Conservation (phyloP, 2,797 vertebrate species). For the Pseudochirops cupreus region DNA sequence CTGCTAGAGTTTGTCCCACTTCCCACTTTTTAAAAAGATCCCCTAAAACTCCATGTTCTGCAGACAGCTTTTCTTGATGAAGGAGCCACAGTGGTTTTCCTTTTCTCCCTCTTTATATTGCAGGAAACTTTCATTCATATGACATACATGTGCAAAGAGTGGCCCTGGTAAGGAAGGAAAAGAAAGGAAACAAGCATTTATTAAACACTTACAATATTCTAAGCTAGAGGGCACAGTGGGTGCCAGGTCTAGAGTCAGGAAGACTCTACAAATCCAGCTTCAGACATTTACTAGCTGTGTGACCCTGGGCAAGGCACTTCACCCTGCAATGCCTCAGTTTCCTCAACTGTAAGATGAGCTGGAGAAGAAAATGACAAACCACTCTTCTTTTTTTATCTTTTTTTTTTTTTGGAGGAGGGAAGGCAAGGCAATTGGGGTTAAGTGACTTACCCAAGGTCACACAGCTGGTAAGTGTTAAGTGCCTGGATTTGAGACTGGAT, state of each 20-base stretch:
- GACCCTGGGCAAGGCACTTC: background rate
- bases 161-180: background rate
- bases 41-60: background rate
- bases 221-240: background rate
- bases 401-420: no score
- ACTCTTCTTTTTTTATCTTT: background rate
- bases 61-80: background rate
- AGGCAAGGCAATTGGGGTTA: no score
- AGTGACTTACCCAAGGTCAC: no score
- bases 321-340: background rate
- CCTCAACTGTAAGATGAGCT: background rate
- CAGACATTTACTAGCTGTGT: background rate
- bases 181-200: background rate
- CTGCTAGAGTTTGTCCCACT: background rate
- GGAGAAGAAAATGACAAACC: background rate
- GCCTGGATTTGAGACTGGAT: no score
- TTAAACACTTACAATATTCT: background rate
- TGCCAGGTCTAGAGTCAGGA: background rate
- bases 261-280: background rate
- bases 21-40: background rate
- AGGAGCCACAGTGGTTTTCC: background rate
- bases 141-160: background rate
- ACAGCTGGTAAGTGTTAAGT: no score
- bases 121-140: background rate
- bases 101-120: background rate